Evolutionary conservation across 1,140 invertebrate genomes (phyloP).

Genomic region (Pinna nobilis): DNA sequence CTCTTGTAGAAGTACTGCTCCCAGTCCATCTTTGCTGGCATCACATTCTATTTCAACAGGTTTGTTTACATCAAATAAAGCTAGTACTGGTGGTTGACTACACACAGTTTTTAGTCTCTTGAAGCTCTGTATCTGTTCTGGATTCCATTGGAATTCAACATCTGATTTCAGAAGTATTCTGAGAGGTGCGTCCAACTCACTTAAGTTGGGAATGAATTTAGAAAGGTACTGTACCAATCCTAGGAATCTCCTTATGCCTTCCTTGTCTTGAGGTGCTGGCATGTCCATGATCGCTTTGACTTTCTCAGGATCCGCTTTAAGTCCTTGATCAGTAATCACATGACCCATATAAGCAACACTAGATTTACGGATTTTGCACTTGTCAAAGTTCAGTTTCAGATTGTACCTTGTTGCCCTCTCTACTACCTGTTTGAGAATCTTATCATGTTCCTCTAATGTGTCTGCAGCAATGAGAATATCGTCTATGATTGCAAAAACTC

Average conservation of each 20-base stretch:
- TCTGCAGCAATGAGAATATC: constrained; percentile 55
- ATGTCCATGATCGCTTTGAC: constrained; percentile 68
- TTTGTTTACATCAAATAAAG: constrained; percentile 29
- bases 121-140: not conserved
- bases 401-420: constrained; percentile 12
- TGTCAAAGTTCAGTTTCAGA: constrained; percentile 15
- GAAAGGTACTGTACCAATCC: constrained; percentile 31
- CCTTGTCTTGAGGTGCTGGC: constrained; percentile 62
- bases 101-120: constrained; percentile 15
- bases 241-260: constrained; percentile 62
- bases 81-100: constrained; percentile 7
- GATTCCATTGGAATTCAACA: not conserved
- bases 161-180: not conserved
- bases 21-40: constrained; percentile 66
- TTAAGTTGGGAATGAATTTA: constrained; percentile 3
- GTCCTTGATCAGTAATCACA: constrained; percentile 54
- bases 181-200: not conserved
- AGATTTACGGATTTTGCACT: constrained; percentile 24
- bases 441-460: constrained; percentile 45
- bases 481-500: constrained; percentile 64
- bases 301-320: constrained; percentile 72
- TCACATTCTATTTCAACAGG: constrained; percentile 37
- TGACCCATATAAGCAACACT: constrained; percentile 48
- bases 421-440: constrained; percentile 35
- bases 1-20: constrained; percentile 74